phyloP scores from a whole-genome alignment of 1,140 invertebrate genomes.

The Sycobia sp. region DNA sequence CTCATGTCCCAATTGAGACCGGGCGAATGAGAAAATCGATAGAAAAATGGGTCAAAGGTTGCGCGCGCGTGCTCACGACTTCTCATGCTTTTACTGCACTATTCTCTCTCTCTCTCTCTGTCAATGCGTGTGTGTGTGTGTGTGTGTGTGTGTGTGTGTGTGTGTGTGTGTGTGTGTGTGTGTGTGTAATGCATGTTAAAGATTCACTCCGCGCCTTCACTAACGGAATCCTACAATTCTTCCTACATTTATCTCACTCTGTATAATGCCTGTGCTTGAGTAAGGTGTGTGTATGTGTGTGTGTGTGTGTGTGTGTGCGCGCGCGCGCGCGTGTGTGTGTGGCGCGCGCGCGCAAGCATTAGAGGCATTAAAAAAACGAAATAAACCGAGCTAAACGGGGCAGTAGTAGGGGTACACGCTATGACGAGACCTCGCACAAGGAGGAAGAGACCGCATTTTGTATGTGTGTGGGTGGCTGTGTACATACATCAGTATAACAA shows the following conservation, averaged over 20 bases:
- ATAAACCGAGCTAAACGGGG: not conserved
- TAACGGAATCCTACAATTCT: too few relatives aligned
- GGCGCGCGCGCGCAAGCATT: not conserved
- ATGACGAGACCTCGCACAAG: not conserved
- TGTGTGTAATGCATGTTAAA: too few relatives aligned
- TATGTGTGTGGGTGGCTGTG: not conserved
- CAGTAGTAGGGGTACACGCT: not conserved
- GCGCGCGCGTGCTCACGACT: too few relatives aligned
- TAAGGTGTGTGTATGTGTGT: too few relatives aligned
- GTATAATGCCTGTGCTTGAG: too few relatives aligned
- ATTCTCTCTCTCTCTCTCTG: too few relatives aligned
- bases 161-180: too few relatives aligned
- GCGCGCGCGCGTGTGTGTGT: not conserved
- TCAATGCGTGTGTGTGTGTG: too few relatives aligned
- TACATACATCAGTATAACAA: not conserved
- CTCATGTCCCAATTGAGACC: constrained; percentile 43
- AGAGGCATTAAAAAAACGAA: not conserved
- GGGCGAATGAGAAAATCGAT: constrained; percentile 47
- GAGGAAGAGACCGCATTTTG: not conserved
- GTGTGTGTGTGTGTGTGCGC: not conserved
- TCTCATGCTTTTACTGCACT: too few relatives aligned
- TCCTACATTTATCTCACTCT: too few relatives aligned
- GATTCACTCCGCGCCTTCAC: too few relatives aligned
- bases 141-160: too few relatives aligned
- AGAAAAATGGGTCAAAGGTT: constrained; percentile 59